Conservation (phyloP, 2,113 vertebrate species). For the Ceyx margarethae region DNA sequence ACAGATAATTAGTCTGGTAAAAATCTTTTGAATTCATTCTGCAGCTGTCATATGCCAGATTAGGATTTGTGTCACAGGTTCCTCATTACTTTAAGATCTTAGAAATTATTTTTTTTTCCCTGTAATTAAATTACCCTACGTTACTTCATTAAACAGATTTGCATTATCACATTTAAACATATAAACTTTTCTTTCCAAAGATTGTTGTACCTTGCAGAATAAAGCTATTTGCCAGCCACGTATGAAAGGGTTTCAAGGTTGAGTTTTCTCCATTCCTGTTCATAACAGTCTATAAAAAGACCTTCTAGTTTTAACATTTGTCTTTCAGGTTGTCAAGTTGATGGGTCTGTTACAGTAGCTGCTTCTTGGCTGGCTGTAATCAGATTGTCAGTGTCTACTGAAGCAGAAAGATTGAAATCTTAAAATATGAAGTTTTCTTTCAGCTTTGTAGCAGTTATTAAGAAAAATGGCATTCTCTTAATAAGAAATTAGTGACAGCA, state of each 20-base stretch:
- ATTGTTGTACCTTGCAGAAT: background rate
- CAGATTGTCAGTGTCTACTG: background rate
- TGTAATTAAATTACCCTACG: background rate
- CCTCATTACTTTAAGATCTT: slow-evolving; percentile 27
- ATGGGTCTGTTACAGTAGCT: background rate
- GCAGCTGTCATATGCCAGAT: slow-evolving; percentile 74
- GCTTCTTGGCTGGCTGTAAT: background rate
- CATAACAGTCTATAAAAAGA: background rate
- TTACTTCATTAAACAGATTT: background rate
- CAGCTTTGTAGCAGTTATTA: background rate
- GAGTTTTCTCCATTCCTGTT: background rate
- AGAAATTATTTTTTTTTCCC: background rate
- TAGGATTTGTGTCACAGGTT: slow-evolving; percentile 58
- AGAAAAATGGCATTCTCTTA: background rate
- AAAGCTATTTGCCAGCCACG: background rate
- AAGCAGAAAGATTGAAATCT: background rate
- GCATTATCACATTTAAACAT: background rate
- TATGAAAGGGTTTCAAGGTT: background rate
- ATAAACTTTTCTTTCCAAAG: background rate
- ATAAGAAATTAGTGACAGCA: background rate
- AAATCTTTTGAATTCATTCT: slow-evolving; percentile 69
- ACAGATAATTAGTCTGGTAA: slow-evolving; percentile 76
- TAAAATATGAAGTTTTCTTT: background rate
- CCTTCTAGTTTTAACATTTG: background rate
- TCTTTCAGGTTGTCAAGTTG: background rate